Evolutionary conservation across 2,888 invertebrate species (phyloP).

Genomic region (Eupithecia pulchellata): DNA sequence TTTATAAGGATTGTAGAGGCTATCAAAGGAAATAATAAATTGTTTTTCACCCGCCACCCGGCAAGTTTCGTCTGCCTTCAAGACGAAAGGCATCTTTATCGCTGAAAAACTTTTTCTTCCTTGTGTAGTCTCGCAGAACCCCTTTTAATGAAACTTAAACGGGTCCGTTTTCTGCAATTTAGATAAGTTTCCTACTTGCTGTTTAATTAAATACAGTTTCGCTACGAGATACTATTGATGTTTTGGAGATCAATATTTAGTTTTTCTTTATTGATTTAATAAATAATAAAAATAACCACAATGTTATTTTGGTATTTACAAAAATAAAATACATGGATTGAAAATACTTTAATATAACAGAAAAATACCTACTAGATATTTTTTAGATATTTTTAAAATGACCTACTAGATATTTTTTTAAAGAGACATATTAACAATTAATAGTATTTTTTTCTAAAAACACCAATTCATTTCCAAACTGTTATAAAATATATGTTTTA

Average conservation of each 20-base stretch:
- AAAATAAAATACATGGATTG: too few relatives aligned
- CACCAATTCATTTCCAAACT: too few relatives aligned
- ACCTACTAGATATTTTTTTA: too few relatives aligned
- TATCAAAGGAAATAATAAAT: constrained; percentile 72
- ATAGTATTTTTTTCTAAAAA: too few relatives aligned
- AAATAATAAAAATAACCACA: too few relatives aligned
- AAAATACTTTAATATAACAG: too few relatives aligned
- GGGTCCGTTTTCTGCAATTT: constrained; percentile 67
- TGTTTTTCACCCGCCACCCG: constrained; percentile 67
- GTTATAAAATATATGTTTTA: too few relatives aligned
- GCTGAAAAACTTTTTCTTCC: constrained; percentile 75
- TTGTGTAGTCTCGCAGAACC: constrained; percentile 63
- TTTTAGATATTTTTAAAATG: too few relatives aligned
- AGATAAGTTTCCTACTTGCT: constrained; percentile 70
- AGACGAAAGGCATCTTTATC: constrained; percentile 80
- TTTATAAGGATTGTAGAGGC: constrained; percentile 56
- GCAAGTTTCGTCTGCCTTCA: constrained; percentile 69
- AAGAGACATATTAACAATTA: too few relatives aligned
- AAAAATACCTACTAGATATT: too few relatives aligned
- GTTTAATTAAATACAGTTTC: constrained; percentile 66
- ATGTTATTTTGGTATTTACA: too few relatives aligned
- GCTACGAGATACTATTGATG: constrained; percentile 37
- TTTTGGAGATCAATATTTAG: not conserved
- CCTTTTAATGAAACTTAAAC: constrained; percentile 79
- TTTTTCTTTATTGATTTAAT: too few relatives aligned